Base-by-base conservation (phyloP, 2,888 invertebrate genomes). In the Spialia ferax region DNA sequence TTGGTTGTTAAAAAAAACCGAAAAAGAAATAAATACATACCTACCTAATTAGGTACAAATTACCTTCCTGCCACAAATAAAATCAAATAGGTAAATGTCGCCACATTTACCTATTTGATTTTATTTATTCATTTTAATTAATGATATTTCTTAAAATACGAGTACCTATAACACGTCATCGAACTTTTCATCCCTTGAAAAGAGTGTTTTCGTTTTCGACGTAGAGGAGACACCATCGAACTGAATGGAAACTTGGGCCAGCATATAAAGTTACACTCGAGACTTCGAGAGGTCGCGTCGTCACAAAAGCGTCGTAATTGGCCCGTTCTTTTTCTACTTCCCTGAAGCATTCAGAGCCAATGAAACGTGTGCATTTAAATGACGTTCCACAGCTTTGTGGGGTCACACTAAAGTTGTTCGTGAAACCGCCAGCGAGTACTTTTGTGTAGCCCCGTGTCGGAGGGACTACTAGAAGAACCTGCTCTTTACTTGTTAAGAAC, bases 361-460 rank as follows among this genome's bases (percentile, higher is more conserved):
- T 93, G 93, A 93, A 91, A 93, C 93, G 93, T 93, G 93, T 92
- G 93, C 93, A 93, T 93, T 93, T 93, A 93, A 93, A 93, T 93
- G 93, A 93, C 92, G 91, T 91, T 86, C 90, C 86, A 81, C 81
- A 77, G 89, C 93, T 93, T 93, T 93, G 93, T 93, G 91, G 91
- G 90, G 90, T 88, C 89, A 91, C 89, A 90, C 89, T 90, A 89
- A 89, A 90, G 87, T 91, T 88, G 88, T 86, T 85, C 87, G 84
- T 86, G 83, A 88, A 91, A 89, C 91, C 89, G 84, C 87, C 83
- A 84, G 83, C 77, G 80, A 84, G 82, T 82, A 88, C 87, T 88
- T 91, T 92, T 91, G 91, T 91, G 85, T 88, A 81, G 83, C 71
- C 74, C 75, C 78, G 78, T 77, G 77, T 73, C 77, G 79, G 80